phyloP scores from a whole-genome alignment of 23 tunicate genomes.

The Styela clava region DNA sequence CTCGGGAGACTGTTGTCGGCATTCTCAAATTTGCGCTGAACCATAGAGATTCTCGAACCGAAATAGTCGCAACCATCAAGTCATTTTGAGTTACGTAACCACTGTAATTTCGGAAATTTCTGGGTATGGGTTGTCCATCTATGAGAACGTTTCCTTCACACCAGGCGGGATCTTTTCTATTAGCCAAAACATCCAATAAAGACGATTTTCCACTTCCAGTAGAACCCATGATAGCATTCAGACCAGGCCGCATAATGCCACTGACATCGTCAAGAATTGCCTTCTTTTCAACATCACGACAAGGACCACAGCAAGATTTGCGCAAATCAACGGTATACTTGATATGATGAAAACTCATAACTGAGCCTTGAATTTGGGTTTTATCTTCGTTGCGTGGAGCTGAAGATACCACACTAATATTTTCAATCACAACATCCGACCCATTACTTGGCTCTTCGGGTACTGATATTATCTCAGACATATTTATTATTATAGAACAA shows the following conservation, averaged over 20 bases:
- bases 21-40: conserved; percentile 75
- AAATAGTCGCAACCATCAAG: conserved; percentile 61
- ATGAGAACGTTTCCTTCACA: conserved; percentile 54
- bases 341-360: conserved; percentile 69
- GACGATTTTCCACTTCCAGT: conserved; percentile 92
- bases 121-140: conserved; percentile 54
- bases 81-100: conserved; percentile 93
- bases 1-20: conserved; percentile 45
- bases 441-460: not conserved
- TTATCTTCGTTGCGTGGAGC: not conserved
- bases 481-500: too few species aligned
- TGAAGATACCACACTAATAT: not conserved
- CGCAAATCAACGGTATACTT: conserved; percentile 39
- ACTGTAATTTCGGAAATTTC: conserved; percentile 68
- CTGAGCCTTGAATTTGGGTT: conserved; percentile 9
- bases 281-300: conserved; percentile 29
- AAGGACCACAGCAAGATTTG: conserved; percentile 36
- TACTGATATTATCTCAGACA: not conserved
- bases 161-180: conserved; percentile 72
- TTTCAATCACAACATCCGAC: not conserved
- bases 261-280: conserved; percentile 45
- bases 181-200: conserved; percentile 79
- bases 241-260: conserved; percentile 41
- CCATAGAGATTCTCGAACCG: conserved; percentile 86
- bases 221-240: conserved; percentile 83